Conservation (phyloP, 2,113 vertebrate species). For the Gnathonemus longibarbis region DNA sequence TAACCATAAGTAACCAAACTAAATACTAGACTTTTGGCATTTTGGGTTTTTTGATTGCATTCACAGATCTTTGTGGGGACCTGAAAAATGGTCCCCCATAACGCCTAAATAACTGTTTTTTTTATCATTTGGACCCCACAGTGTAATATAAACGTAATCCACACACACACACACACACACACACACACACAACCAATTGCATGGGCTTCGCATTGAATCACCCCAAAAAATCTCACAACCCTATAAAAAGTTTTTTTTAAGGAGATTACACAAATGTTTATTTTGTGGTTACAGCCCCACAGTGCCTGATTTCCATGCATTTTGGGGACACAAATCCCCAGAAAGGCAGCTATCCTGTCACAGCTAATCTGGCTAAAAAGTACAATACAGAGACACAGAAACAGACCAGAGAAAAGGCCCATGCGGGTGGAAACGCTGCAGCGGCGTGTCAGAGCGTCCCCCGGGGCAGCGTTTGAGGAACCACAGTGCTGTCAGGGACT, state of each 20-base stretch:
- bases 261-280: neutral
- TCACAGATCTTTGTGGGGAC: too few species aligned
- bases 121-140: too few species aligned
- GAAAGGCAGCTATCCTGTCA: neutral
- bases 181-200: too few species aligned
- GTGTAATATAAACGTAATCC: too few species aligned
- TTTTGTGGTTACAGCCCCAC: neutral
- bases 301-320: neutral
- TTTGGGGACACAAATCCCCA: neutral
- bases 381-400: neutral
- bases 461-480: slow-evolving; percentile 54
- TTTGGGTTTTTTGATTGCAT: too few species aligned
- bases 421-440: slow-evolving; percentile 50
- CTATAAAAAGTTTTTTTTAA: neutral
- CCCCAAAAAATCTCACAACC: neutral
- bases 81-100: too few species aligned
- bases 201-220: too few species aligned
- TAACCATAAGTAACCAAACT: too few species aligned
- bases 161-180: too few species aligned
- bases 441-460: slow-evolving; percentile 43
- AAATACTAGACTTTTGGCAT: too few species aligned
- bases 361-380: neutral
- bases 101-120: too few species aligned
- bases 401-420: slow-evolving; percentile 21
- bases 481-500: slow-evolving; percentile 50